Evolutionary conservation across 2,888 invertebrate genomes (phyloP).

Genomic region (Hydropsyche betteni): DNA sequence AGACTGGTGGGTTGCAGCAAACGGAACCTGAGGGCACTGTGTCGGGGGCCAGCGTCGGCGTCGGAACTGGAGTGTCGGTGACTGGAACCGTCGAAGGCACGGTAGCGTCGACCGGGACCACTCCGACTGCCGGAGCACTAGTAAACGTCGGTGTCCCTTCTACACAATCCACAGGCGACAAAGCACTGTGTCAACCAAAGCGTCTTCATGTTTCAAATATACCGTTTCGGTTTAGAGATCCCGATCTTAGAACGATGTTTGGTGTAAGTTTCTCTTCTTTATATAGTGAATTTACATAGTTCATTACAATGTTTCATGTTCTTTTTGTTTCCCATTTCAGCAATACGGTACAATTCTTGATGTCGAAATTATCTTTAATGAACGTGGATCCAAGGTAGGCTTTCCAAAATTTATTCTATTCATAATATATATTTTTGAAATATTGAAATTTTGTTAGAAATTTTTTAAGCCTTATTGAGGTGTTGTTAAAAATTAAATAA

Average conservation of each 20-base stretch:
- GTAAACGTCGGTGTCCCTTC: slow-evolving; percentile 57
- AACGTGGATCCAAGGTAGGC: slow-evolving; percentile 99
- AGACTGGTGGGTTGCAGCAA: slow-evolving; percentile 60
- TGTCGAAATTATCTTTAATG: slow-evolving; percentile 99
- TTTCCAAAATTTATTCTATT: slow-evolving; percentile 44
- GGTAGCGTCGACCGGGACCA: slow-evolving; percentile 66
- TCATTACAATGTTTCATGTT: slow-evolving; percentile 35
- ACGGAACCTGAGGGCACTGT: slow-evolving; percentile 65
- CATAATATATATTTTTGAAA: slow-evolving; percentile 19
- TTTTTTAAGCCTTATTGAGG: slow-evolving; percentile 28
- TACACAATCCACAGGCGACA: slow-evolving; percentile 60
- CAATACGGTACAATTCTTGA: slow-evolving; percentile 99
- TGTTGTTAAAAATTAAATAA: neutral
- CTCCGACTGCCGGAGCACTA: slow-evolving; percentile 60
- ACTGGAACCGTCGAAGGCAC: slow-evolving; percentile 55
- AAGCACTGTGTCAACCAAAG: slow-evolving; percentile 81
- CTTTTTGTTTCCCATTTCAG: slow-evolving; percentile 72
- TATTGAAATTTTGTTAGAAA: slow-evolving; percentile 32
- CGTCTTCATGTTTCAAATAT: slow-evolving; percentile 99
- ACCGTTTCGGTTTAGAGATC: slow-evolving; percentile 99
- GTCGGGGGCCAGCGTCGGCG: slow-evolving; percentile 59
- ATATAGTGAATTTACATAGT: neutral
- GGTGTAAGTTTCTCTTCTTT: slow-evolving; percentile 77
- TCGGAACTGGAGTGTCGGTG: slow-evolving; percentile 59
- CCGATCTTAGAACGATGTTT: slow-evolving; percentile 97